phyloP scores from a whole-genome alignment of 2,797 vertebrate genomes.

The Leptoclinus maculatus region DNA sequence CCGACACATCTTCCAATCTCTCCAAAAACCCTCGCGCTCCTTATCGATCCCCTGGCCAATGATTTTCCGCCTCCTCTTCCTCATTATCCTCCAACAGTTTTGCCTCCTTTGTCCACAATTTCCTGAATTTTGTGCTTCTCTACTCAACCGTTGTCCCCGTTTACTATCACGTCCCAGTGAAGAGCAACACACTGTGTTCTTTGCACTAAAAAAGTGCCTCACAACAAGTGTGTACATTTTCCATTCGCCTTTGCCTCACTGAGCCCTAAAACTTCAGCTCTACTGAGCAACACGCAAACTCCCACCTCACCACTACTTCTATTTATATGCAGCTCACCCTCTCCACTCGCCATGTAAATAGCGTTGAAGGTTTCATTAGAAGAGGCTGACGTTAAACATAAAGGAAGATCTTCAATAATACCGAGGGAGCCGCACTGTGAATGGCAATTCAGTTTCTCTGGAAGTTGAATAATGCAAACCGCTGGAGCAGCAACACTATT shows the following conservation, averaged over 20 bases:
- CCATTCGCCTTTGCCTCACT: constrained; percentile 1
- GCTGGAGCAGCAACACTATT: constrained; percentile 1
- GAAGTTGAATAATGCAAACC: constrained; percentile 33
- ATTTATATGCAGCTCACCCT: constrained; percentile 15
- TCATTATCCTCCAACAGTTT: constrained; percentile 9
- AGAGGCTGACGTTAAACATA: constrained; percentile 16
- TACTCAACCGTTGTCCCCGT: background rate
- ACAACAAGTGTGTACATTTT: constrained; percentile 8
- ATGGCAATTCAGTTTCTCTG: constrained; percentile 37
- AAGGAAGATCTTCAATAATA: constrained; percentile 10
- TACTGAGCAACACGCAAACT: constrained; percentile 11
- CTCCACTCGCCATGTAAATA: background rate
- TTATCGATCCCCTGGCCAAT: constrained; percentile 34
- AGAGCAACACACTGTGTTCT: background rate
- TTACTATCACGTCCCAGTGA: background rate
- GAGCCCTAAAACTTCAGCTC: constrained; percentile 5
- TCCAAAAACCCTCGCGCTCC: constrained; percentile 12
- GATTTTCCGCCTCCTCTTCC: constrained; percentile 24
- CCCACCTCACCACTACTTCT: background rate
- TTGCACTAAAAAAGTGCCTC: background rate
- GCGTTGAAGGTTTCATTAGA: constrained; percentile 13
- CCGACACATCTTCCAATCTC: constrained; percentile 36
- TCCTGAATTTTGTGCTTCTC: background rate
- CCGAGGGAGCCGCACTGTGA: constrained; percentile 14
- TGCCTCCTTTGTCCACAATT: background rate